Conservation (phyloP, 2,888 invertebrate genomes). For the Yponomeuta plumbellus region DNA sequence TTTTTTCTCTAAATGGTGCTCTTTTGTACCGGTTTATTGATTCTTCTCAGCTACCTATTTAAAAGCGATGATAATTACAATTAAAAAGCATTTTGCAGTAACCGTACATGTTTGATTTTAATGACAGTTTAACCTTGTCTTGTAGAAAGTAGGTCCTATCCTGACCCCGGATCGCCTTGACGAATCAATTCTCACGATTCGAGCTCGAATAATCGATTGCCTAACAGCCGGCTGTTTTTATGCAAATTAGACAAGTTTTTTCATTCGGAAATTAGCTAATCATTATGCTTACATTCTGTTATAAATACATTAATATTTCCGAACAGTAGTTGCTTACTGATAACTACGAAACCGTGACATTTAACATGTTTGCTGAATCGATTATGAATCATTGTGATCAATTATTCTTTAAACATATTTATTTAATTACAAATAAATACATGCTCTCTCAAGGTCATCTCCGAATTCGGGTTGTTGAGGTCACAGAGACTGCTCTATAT, state of each 20-base stretch:
- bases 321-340: not conserved
- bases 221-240: conserved; percentile 24
- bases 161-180: conserved; percentile 37
- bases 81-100: conserved; percentile 12
- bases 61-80: conserved; percentile 1
- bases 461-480: not conserved
- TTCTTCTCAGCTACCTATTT: conserved; percentile 7
- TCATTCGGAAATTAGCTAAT: conserved; percentile 1
- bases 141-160: conserved; percentile 53
- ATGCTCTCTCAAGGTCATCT: not conserved
- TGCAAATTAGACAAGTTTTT: not conserved
- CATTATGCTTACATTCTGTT: not conserved
- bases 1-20: conserved; percentile 8
- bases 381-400: not conserved
- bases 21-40: not conserved
- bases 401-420: not conserved
- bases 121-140: conserved; percentile 38
- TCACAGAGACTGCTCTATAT: not conserved
- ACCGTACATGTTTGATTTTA: conserved; percentile 5
- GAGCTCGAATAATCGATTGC: conserved; percentile 22
- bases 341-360: not conserved
- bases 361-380: not conserved
- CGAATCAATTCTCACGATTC: conserved; percentile 47
- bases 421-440: not conserved
- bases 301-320: conserved; percentile 17